Evolutionary conservation across 2,888 invertebrate species (phyloP).

Genomic region (Pammene fasciana): DNA sequence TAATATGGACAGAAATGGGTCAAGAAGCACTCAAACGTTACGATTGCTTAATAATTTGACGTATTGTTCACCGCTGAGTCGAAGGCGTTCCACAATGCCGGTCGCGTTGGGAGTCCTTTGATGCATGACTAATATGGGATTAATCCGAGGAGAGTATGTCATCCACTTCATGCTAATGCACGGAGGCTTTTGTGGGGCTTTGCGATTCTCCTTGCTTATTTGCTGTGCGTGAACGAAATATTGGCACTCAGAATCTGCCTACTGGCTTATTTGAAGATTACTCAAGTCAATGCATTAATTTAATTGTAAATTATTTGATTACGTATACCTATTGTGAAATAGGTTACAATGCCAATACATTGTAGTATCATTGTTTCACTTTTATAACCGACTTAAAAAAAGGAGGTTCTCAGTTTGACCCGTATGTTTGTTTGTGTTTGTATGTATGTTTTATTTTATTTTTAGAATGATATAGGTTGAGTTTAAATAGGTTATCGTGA

Average conservation of each 20-base stretch:
- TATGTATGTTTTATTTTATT: too few relatives aligned
- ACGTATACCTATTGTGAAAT: neutral
- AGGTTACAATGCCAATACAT: neutral
- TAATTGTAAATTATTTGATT: conserved; percentile 10
- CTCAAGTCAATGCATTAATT: conserved; percentile 27
- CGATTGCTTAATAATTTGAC: conserved; percentile 73
- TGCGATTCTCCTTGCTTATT: conserved; percentile 65
- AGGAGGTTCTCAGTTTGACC: too few relatives aligned
- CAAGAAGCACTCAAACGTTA: conserved; percentile 72
- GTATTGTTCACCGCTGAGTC: conserved; percentile 74
- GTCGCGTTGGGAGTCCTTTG: conserved; percentile 71
- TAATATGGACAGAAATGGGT: conserved; percentile 70
- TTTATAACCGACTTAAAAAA: too few relatives aligned
- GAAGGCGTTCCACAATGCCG: conserved; percentile 64
- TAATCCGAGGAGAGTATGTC: conserved; percentile 77
- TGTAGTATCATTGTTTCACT: neutral
- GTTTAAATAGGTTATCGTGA: neutral
- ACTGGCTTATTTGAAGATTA: conserved; percentile 37
- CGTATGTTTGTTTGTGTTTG: too few relatives aligned
- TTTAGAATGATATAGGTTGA: neutral
- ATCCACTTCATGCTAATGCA: conserved; percentile 76
- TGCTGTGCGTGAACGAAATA: conserved; percentile 45
- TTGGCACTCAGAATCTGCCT: conserved; percentile 23
- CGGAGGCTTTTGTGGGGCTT: conserved; percentile 64
- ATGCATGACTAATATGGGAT: conserved; percentile 79